Evolutionary conservation across 2,113 vertebrate species (phyloP), one percentile per base, ranked within the genome.

Genomic region (Natator depressus): DNA sequence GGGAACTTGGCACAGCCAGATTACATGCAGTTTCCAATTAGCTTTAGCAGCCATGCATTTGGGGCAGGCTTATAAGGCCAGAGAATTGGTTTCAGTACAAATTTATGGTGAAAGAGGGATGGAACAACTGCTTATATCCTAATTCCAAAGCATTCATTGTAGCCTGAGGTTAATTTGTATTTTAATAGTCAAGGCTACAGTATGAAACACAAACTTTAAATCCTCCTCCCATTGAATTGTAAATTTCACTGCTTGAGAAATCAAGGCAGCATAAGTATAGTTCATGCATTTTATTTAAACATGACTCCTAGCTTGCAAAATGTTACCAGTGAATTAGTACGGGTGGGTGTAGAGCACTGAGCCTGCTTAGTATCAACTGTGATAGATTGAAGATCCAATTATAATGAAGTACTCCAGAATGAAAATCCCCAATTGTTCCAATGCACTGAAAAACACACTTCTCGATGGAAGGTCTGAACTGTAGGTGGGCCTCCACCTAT

Each of bases 321-420:
- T 11, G 49, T 55, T 65, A 78, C 57, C 88, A 27, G 14, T 91
- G 75, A 87, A 87, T 93, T 80, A 88, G 81, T 47, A 91, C 25
- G 8, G 92, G 94, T 86, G 89, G 89, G 85, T 55, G 91, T 80
- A 62, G 86, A 88, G 8, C 72, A 38, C 46, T 20, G 42, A 94
- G 65, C 35, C 25, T 55, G 53, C 53, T 57, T 82, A 93, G 82
- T 78, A 35, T 85, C 14, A 29, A 88, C 49, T 1, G 5, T 25
- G 25, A 54, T 27, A 55, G 51, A 75, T 9, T 0, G 0, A 57
- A 92, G 84, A 47, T 85, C 54, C 35, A 49, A 22, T 82, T 94
- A 55, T 80, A 96, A 88, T 35, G 31, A 65, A 87, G 91, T 95
- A 92, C 86, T 79, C 46, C 72, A n/a, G 65, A 88, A 65, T 47